Base-by-base conservation (phyloP, 2,888 invertebrate genomes). In the Melinopterus prodromus region DNA sequence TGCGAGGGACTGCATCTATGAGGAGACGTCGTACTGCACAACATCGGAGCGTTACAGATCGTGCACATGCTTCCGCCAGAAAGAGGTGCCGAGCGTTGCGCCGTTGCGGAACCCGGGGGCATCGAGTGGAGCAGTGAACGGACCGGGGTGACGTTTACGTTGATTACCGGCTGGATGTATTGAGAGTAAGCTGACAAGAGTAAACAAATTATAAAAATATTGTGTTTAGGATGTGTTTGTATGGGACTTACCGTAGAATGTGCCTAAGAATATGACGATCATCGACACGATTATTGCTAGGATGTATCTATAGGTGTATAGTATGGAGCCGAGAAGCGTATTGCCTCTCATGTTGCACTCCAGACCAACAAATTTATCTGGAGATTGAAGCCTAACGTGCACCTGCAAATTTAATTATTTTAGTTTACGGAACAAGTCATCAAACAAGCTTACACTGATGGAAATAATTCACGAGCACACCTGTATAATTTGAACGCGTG, bases 161-260 rank as follows among this genome's bases (percentile, higher is more conserved):
- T 88, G 14, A 89, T 87, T 26, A 88, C 84, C 1, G 89, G 88
- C 78, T 88, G 88, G 84, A 89, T 86, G 80, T 88, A 89, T 69
- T 85, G 85, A 6, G 88, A 87, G 83, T 89, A 89, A 14, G 87
- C 89, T 89, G 80, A 69, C 87, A 87, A 80, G n/a, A 74, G 36
- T 16, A 69, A 37, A 75, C 3, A 53, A 26, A 26, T 2, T 26
- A 9, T 2, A 2, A 36, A 38, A 69, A 26, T 69, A 78, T n/a
- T 70, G 12, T 15, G 12, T 36, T 16, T 26, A 26, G 26, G 26
- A 26, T 26, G 26, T 26, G 38, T 53, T 53, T 53, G 53, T 53
- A 53, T 53, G 53, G 7, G 69, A 36, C 86, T 87, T 85, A 89
- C 89, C 86, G 81, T 88, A 89, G 81, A 88, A 88, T 4, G 89